These are phyloP conservation scores for Lepidostoma basale DNA, from an alignment of 1,140 invertebrate species.

Conservation along the genomic window DNA sequence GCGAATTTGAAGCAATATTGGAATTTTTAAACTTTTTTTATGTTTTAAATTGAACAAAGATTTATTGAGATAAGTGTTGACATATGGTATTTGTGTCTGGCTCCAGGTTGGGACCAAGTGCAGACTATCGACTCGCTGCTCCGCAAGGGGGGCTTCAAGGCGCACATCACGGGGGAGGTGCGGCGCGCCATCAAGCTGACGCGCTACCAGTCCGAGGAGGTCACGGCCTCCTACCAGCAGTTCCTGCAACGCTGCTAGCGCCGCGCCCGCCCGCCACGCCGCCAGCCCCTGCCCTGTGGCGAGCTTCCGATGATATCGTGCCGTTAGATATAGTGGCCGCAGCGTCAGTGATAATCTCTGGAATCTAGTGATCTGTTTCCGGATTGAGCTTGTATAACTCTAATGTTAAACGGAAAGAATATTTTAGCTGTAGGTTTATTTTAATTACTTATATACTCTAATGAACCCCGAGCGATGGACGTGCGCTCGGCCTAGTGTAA, in stretches of 20 bases:
- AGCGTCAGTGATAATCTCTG: slow-evolving; percentile 13
- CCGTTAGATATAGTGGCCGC: slow-evolving; percentile 12
- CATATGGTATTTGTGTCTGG: no score
- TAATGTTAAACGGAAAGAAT: neutral
- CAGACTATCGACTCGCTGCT: slow-evolving; percentile 98
- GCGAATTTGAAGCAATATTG: no score
- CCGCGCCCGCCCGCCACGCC: slow-evolving; percentile 40
- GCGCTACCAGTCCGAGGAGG: slow-evolving; percentile 80
- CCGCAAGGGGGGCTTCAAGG: slow-evolving; percentile 95
- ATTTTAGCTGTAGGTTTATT: slow-evolving; percentile 4
- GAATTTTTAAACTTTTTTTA: no score
- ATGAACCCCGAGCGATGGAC: slow-evolving; percentile 10
- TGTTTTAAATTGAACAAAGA: no score
- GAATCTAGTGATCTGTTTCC: slow-evolving; percentile 14
- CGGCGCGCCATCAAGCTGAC: slow-evolving; percentile 90
- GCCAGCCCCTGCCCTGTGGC: neutral
- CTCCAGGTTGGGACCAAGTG: slow-evolving; percentile 91
- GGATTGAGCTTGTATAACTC: slow-evolving; percentile 24
- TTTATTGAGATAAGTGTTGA: no score
- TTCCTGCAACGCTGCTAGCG: slow-evolving; percentile 60
- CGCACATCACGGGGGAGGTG: slow-evolving; percentile 85
- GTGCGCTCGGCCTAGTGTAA: slow-evolving; percentile 21
- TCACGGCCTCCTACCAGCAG: slow-evolving; percentile 59
- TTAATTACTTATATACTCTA: neutral
- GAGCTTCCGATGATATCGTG: neutral